A percentile compares a stretch with the other conserved stretches of the same genome.
These are phyloP conservation scores for Notamacropus eugenii DNA, from an alignment of 2,797 vertebrate species.

Conservation along the genomic window DNA sequence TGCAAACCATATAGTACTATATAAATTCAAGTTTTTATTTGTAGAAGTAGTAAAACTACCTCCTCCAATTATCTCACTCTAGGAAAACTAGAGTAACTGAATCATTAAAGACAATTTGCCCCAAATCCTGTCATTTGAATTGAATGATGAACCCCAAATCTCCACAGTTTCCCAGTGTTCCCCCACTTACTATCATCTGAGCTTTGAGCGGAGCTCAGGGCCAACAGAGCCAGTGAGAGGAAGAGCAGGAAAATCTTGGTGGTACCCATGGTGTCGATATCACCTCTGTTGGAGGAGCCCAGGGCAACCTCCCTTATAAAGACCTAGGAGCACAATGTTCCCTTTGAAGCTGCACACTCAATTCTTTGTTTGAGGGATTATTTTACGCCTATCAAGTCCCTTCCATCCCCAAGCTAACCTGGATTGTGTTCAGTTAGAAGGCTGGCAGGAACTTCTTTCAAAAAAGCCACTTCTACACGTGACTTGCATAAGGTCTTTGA, in stretches of 20 bases:
- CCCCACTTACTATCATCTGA: background rate
- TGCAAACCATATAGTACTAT: background rate
- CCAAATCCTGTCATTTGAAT: background rate
- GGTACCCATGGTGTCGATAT: constrained; percentile 34
- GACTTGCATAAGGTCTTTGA: background rate
- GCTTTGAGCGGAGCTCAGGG: constrained; percentile 40
- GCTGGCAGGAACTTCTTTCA: background rate
- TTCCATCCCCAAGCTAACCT: background rate
- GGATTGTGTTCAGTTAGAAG: background rate
- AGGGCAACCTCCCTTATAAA: constrained; percentile 15
- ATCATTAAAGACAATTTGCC: background rate
- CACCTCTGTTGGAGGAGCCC: background rate
- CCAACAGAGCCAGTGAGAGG: constrained; percentile 18
- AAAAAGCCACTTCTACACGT: background rate
- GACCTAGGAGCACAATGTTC: constrained; percentile 7
- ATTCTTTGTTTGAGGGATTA: background rate
- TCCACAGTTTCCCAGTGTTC: background rate
- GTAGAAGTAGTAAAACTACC: background rate
- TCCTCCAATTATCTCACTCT: background rate
- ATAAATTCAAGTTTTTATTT: background rate
- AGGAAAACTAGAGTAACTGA: background rate
- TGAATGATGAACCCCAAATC: background rate
- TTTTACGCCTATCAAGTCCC: background rate
- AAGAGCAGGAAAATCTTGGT: constrained; percentile 50
- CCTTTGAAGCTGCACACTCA: constrained; percentile 30